Conservation (phyloP, 2,888 invertebrate genomes). For the Notocelia uddmanniana region DNA sequence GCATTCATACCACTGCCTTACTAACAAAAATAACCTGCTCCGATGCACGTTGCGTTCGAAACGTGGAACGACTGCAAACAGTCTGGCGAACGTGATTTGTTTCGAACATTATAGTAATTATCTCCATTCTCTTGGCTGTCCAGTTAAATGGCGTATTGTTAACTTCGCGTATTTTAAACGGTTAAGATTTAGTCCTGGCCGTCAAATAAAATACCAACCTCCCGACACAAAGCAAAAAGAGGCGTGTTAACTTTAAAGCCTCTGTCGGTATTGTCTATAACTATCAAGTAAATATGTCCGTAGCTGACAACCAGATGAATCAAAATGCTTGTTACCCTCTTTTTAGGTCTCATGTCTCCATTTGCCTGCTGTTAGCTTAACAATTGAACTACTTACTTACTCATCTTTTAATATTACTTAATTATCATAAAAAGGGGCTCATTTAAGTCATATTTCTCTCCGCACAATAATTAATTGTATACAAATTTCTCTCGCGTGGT, state of each 20-base stretch:
- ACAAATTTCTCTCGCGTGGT: slow-evolving; percentile 60
- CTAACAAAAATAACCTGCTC: slow-evolving; percentile 58
- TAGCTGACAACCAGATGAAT: too few relatives aligned
- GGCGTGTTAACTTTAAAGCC: too few relatives aligned
- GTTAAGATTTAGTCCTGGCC: slow-evolving; percentile 3
- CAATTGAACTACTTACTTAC: slow-evolving; percentile 15
- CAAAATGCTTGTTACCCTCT: too few relatives aligned
- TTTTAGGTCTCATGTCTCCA: too few relatives aligned
- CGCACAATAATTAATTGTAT: slow-evolving; percentile 29
- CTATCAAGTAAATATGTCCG: too few relatives aligned
- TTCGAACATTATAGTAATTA: slow-evolving; percentile 38
- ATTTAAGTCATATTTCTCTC: slow-evolving; percentile 14
- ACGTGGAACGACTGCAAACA: slow-evolving; percentile 37
- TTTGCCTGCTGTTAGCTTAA: neutral
- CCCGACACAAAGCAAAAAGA: too few relatives aligned
- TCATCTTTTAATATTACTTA: slow-evolving; percentile 10
- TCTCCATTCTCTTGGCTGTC: slow-evolving; percentile 34
- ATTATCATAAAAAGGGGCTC: too few relatives aligned
- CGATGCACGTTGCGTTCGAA: slow-evolving; percentile 38
- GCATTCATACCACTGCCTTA: slow-evolving; percentile 45
- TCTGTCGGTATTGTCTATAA: too few relatives aligned
- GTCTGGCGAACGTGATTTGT: slow-evolving; percentile 38
- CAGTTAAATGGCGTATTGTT: slow-evolving; percentile 39
- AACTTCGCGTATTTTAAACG: neutral
- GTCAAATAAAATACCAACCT: neutral